Base-by-base conservation (phyloP, 1,140 invertebrate species). In the Philopotamus ludificatus region DNA sequence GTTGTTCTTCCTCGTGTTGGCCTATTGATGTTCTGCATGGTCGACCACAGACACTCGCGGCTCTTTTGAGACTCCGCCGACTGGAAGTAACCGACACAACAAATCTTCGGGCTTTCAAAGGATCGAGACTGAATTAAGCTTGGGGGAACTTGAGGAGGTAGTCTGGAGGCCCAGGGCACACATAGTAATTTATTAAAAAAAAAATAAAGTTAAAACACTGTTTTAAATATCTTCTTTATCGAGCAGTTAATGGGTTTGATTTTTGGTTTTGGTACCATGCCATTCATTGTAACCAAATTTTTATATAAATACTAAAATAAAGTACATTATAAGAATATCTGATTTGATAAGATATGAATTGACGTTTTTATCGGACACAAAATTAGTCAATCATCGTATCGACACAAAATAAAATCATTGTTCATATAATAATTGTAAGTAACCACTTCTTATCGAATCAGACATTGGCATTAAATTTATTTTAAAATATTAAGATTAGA, bases 51-150 rank as follows among this genome's bases (percentile, higher is more conserved):
- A 54, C 51, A 54, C 51, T 54, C 18, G 51, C 23, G 51, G 51
- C 34, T 54, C 51, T 54, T 51, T 54, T 54, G 51, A 54, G 18
- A 18, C 18, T 2, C 51, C 25, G 1, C 22, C 51, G 51, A 54
- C 51, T 54, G 51, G 51, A 54, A 54, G 25, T 54, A 54, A 54
- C 18, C n/a, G 25, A 23, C 20, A n/a, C 7, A 54, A 54, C 51
- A 54, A 54, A 54, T 54, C 51, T 54, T 26, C 51, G 23, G 15
- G 51, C 22, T 23, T 54, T 23, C 18, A 54, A 54, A 54, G 51
- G 51, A 54, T 23, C 21, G 20, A 34, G 22, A n/a, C 51, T 20
- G 21, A 7, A 23, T 51, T 23, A 21, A 51, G 49, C 15, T 21
- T 21, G 7, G 51, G 34, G 2, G 51, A 26, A 10, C 18, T 21